Evolutionary conservation across 2,797 vertebrate genomes (phyloP).

Genomic region (Coregonus sp.): DNA sequence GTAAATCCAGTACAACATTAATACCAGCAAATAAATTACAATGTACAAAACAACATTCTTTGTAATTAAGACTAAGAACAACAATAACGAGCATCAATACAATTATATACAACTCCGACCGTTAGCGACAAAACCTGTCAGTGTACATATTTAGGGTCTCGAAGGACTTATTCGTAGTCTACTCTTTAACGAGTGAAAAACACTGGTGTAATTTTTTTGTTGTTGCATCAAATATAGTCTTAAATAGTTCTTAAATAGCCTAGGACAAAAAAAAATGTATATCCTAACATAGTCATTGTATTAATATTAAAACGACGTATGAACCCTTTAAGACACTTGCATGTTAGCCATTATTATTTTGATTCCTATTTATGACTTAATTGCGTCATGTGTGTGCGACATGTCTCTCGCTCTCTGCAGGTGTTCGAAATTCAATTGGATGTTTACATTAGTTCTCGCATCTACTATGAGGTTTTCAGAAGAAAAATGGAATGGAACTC

Average conservation of each 20-base stretch:
- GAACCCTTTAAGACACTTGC: conserved; percentile 63
- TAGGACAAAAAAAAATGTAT: conserved; percentile 75
- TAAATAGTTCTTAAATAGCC: conserved; percentile 84
- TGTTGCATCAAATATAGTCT: conserved; percentile 83
- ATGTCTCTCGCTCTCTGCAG: background rate
- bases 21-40: conserved; percentile 98
- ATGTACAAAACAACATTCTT: conserved; percentile 93
- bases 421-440: conserved; percentile 6
- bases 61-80: conserved; percentile 86
- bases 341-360: conserved; percentile 36
- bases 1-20: conserved; percentile 84
- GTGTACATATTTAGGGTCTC: conserved; percentile 85
- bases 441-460: conserved; percentile 3
- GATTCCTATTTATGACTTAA: conserved; percentile 4
- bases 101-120: conserved; percentile 73
- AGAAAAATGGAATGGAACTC: background rate
- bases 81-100: conserved; percentile 90
- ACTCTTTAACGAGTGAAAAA: conserved; percentile 82
- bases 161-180: conserved; percentile 84
- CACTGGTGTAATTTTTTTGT: conserved; percentile 65
- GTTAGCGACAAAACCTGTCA: conserved; percentile 75
- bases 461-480: conserved; percentile 3
- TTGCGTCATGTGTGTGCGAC: background rate
- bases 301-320: conserved; percentile 69
- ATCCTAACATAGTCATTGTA: conserved; percentile 68